Evolutionary conservation across 1,140 invertebrate genomes (phyloP).

Genomic region (Drosophila ercepeae): DNA sequence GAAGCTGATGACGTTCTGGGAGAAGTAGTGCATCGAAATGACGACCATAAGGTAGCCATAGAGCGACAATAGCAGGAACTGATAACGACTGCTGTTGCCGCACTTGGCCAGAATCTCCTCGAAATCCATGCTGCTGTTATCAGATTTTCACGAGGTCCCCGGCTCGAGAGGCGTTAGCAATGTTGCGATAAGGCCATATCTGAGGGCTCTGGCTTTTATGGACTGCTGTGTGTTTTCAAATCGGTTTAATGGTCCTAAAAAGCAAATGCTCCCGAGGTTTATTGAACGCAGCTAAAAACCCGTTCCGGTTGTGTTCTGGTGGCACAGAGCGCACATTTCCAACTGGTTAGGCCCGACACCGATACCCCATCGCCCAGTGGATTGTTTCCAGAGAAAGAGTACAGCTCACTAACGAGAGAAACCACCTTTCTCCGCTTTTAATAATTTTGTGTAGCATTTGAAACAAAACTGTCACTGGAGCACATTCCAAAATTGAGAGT

Average conservation of each 20-base stretch:
- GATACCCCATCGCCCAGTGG: background rate
- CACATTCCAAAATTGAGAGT: background rate
- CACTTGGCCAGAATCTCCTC: slow-evolving; percentile 86
- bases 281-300: slow-evolving; percentile 50
- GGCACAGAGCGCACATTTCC: slow-evolving; percentile 36
- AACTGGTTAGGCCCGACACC: slow-evolving; percentile 48
- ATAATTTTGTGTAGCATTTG: slow-evolving; percentile 31
- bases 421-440: slow-evolving; percentile 6
- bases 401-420: slow-evolving; percentile 4
- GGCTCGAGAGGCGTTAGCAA: slow-evolving; percentile 7
- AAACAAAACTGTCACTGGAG: background rate
- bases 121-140: slow-evolving; percentile 83
- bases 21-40: slow-evolving; percentile 85
- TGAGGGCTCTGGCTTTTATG: slow-evolving; percentile 19
- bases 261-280: slow-evolving; percentile 10
- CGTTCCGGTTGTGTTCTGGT: slow-evolving; percentile 48
- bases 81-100: slow-evolving; percentile 86
- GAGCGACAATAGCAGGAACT: slow-evolving; percentile 85
- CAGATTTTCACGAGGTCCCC: slow-evolving; percentile 6
- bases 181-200: slow-evolving; percentile 44
- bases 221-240: slow-evolving; percentile 7
- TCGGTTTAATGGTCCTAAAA: slow-evolving; percentile 29
- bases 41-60: slow-evolving; percentile 74
- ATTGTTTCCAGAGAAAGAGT: slow-evolving; percentile 9
- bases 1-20: slow-evolving; percentile 85